Evolutionary conservation across 2,888 invertebrate genomes (phyloP), one percentile per base, ranked within the genome.

Genomic region (Drosophila macrospina): DNA sequence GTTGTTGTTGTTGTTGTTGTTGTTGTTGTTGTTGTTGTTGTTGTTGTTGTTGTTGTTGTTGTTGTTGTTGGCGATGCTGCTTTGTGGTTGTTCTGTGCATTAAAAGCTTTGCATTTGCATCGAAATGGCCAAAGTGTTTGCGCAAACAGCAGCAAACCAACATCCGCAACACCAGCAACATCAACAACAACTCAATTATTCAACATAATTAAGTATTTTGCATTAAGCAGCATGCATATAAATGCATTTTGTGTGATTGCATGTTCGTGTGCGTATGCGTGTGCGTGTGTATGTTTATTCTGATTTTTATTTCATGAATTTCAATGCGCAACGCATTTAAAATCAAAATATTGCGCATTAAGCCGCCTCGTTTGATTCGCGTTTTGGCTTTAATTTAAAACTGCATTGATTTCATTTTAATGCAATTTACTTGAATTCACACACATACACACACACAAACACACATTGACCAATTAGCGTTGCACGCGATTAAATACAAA

Each of bases 161-260:
- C 34, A 20, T 16, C 55, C 20, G 16, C 66, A 45, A 54, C 37
- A 47, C 13, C 50, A 62, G 37, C 56, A 69, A 37, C 51, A 74
- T 45, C 67, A 80, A 80, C 78, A 84, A 80, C 88, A 85, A 88
- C 89, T 89, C 86, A 87, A 87, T 89, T 89, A 89, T 89, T 86
- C 80, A 89, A 88, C 86, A 88, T 87, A 89, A 89, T 89, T 89
- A 89, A 89, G 89, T 89, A 89, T 89, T 89, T 89, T 82, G 86
- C 86, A 86, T 82, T 83, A 85, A 85, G 71, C 78, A 69, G 71
- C 67, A 63, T 52, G 55, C 74, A 71, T 69, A 60, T 63, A 80
- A 71, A 67, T 52, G 65, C 63, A 71, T 66, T 59, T 61, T n/a
- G 5, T 32, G 44, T 42, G 15, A 7, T 65, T 48, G 64, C 26